Base-by-base conservation (phyloP, 1,140 invertebrate species). In the Branchinecta lynchi region DNA sequence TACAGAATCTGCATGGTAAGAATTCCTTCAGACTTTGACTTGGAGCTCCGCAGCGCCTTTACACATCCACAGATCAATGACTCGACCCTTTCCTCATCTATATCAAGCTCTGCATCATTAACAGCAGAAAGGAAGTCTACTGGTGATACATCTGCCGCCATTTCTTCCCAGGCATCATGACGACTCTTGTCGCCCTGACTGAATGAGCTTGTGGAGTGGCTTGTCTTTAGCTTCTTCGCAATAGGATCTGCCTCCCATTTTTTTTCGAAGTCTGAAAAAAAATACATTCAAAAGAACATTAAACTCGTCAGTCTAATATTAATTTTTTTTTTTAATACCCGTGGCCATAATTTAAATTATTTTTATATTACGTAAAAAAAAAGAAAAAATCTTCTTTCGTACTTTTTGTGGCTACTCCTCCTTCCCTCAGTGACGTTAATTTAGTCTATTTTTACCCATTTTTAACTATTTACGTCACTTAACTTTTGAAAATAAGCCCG, bases 1-100 rank as follows among this genome's bases (percentile, higher is more conserved):
- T 92, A 91, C 44, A 92, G 82, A 60, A 96, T 78, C 68, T 86
- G 85, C 73, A 91, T 83, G 73, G 86, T 89, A 0, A 91, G 79
- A 10, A 89, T 80, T 44, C 84, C 84, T 74, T 96, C 93, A 44
- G 89, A 87, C 77, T 96, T 96, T 65, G 84, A 75, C 66, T 81
- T 74, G 15, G 45, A 44, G 10, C 46, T 67, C 67, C 78, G 77
- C n/a, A 84, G 75, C 71, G 77, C 75, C 73, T 82, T 82, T 0
- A 83, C 81, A 65, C 81, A 78, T 32, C 83, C 83, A 77, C 81
- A 83, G 8, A 84, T 68, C 20, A 82, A 73, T 10, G 76, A 79
- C 72, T 83, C 82, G 21, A 80, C 72, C 68, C 75, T 77, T 68
- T 82, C 80, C 72, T 80, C 77, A 74, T 82, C 78, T 65, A 73